A percentile compares a stretch with the other conserved stretches of the same genome.
Conservation (phyloP, 2,888 invertebrate species). For the Rambutsinella grinnellia region DNA sequence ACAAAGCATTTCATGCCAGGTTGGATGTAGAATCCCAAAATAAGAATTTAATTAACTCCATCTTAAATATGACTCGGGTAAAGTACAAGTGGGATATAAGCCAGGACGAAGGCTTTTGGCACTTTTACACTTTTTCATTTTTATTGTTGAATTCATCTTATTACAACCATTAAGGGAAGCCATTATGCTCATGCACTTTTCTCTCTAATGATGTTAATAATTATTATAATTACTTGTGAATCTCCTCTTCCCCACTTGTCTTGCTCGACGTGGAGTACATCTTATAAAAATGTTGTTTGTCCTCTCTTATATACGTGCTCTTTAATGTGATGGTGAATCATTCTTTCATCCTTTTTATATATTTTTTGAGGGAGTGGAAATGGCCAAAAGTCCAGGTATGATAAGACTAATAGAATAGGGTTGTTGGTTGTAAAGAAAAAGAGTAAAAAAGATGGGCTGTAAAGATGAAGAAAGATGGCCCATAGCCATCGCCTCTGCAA, state of each 20-base stretch:
- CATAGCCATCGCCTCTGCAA: conserved; percentile 47
- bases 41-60: background rate
- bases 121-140: conserved; percentile 1
- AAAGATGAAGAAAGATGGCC: conserved; percentile 52
- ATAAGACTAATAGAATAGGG: background rate
- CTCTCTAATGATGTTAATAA: conserved; percentile 32
- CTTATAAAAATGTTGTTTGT: background rate
- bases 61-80: background rate
- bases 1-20: background rate
- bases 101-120: no score
- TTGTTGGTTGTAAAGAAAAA: conserved; percentile 1
- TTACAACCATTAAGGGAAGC: background rate
- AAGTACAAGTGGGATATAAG: no score
- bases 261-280: background rate
- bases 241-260: background rate
- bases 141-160: conserved; percentile 3
- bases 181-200: conserved; percentile 14
- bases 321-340: background rate
- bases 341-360: background rate
- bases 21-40: background rate
- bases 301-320: background rate
- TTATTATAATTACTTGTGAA: conserved; percentile 37
- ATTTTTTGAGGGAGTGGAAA: conserved; percentile 41
- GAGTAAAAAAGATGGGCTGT: conserved; percentile 26
- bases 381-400: background rate